Evolutionary conservation across 2,113 vertebrate species (phyloP), one percentile per base, ranked within the genome.

Genomic region (Ptychochromis oligacanthus): DNA sequence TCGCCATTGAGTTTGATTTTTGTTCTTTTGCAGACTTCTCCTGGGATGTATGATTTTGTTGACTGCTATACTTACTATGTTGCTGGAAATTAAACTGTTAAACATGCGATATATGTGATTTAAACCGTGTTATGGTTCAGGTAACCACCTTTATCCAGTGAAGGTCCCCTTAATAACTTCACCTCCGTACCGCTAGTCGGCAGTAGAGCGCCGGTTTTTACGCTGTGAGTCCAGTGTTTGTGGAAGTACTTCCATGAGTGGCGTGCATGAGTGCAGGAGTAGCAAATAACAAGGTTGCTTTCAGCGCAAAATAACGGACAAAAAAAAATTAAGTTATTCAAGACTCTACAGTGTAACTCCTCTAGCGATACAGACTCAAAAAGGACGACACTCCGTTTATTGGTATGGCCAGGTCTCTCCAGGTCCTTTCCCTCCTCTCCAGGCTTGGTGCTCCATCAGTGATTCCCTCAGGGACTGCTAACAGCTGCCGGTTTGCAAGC

Each of bases 331-430:
- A 31, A 31, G 28, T 31, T 31, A 31, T 31, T 31, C 28, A 31
- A 31, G 28, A 31, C 28, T 31, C 28, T 4, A 31, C 28, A 31
- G 28, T 31, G 43, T 31, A 24, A 28, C 1, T 49, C 24, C 1
- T 15, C 28, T 18, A 52, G 28, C 12, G 28, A 70, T 24, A 28
- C 28, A 20, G 49, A 70, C 5, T 28, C 24, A 8, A 3, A n/a
- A 49, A 3, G 2, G 18, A 46, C 26, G 18, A 61, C 20, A 24
- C 36, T 0, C 5, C 15, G 26, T 57, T 56, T 38, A n/a, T 13
- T 20, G 75, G 12, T 43, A 95, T 94, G 94, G 75, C 84, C 15
- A 84, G 90, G 52, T 59, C 81, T 5, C 22, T 89, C 2, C 93
- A 62, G 81, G 2, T 93, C 0, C 40, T 93, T 49, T 78, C 83